These are phyloP conservation scores for Cyprinodon brontotheroides DNA, from an alignment of 2,113 vertebrate species.

Conservation along the genomic window DNA sequence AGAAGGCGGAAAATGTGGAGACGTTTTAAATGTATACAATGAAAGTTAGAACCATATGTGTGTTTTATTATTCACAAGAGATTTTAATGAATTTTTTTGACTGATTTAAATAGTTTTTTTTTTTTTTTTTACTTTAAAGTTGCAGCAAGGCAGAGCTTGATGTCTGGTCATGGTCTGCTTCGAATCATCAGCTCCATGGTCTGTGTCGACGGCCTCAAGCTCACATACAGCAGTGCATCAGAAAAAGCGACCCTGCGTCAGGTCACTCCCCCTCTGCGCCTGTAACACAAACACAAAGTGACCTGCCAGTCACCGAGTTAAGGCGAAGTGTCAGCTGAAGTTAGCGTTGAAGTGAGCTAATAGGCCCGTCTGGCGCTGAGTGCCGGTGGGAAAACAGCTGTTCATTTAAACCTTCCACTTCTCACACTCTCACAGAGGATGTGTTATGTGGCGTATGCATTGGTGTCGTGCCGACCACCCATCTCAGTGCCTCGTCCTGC, in stretches of 20 bases:
- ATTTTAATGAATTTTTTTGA: conserved; percentile 11
- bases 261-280: conserved; percentile 38
- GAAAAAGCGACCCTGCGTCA: conserved; percentile 36
- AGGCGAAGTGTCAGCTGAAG: conserved; percentile 62
- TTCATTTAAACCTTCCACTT: conserved; percentile 52
- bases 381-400: conserved; percentile 59
- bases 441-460: conserved; percentile 6
- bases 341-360: conserved; percentile 69
- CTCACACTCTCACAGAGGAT: conserved; percentile 5
- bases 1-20: conserved; percentile 18
- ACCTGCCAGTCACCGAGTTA: conserved; percentile 59
- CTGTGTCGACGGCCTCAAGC: conserved; percentile 16
- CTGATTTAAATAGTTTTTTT: neutral
- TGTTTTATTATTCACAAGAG: neutral
- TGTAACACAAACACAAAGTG: conserved; percentile 52
- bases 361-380: conserved; percentile 53
- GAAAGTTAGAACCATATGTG: neutral
- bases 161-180: neutral
- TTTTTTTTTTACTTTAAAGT: neutral
- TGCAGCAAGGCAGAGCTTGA: conserved; percentile 6
- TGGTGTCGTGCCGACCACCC: conserved; percentile 30
- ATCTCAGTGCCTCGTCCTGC: conserved; percentile 49
- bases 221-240: conserved; percentile 20
- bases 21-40: conserved; percentile 10
- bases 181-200: neutral